Base-by-base conservation (phyloP, 37 sponge, comb jelly and placozoan species). In the Haliclona indistincta region DNA sequence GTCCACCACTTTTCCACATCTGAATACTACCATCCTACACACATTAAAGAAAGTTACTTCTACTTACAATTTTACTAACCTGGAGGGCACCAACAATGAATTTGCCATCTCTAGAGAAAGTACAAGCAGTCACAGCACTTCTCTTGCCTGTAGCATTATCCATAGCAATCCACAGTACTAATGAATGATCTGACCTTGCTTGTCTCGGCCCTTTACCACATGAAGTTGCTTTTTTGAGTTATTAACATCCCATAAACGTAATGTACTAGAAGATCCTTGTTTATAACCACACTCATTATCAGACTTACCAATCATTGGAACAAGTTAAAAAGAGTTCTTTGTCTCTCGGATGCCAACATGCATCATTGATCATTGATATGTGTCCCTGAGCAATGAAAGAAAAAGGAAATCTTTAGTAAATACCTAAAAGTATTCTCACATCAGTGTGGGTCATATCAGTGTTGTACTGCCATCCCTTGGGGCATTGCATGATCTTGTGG, bases 381-480 rank as follows among this genome's bases (percentile, higher is more conserved):
- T 98, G 99, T 19, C 95, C 97, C 76, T 76, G 23, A 13, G 53
- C 1, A 34, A 39, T 7, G 4, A 2, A 68, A 13, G 22, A 3
- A 28, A 25, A 66, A 22, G 4, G 20, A 54, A 4, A 36, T 13
- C n/a, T 11, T 5, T 10, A 45, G 8, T 19, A 26, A 22, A 13
- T 32, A 26, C 11, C 13, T 32, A 26, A n/a, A n/a, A n/a, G n/a
- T n/a, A n/a, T 38, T 68, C 85, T 3, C 42, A 85, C 89, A 45
- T 87, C 86, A n/a, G 98, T 97, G 62, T 83, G 82, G 15, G 84
- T 68, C 98, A 97, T 97, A 73, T 97, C 93, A 23, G 73, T 29
- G 22, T 91, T 79, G 73, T 97, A 97, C 67, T 86, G 92, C 83
- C 94, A 92, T 37, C 98, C 98, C 56, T 95, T 91, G 33, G 85